Percentiles rank a stretch among this genome's conserved stretches.
Evolutionary conservation across 2,888 invertebrate species (phyloP).

Genomic region (Ferrisia virgata): DNA sequence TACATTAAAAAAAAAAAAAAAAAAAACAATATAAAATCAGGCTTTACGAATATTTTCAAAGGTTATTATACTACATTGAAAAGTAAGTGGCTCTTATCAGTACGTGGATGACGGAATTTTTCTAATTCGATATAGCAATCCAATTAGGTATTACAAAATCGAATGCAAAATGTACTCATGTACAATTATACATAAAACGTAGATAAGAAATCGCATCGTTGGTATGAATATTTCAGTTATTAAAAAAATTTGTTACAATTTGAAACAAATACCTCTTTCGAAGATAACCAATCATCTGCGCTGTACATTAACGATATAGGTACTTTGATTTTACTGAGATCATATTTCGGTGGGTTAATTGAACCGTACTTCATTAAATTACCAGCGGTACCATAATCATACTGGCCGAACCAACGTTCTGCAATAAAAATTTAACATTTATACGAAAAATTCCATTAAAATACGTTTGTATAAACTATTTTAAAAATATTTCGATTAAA

Average conservation of each 20-base stretch:
- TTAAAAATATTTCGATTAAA: background rate
- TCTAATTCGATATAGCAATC: no score
- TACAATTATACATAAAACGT: no score
- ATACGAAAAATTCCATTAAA: background rate
- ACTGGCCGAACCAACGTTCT: conserved; percentile 60
- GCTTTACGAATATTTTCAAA: no score
- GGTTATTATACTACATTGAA: no score
- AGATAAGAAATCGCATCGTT: background rate
- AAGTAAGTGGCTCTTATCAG: no score
- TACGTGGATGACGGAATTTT: no score
- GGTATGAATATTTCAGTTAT: background rate
- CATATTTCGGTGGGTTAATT: conserved; percentile 62
- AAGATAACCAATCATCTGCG: conserved; percentile 71
- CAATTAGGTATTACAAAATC: no score
- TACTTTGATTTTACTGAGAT: conserved; percentile 60
- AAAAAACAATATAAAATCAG: no score
- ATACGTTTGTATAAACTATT: background rate
- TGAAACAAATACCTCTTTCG: conserved; percentile 55
- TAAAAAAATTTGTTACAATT: background rate
- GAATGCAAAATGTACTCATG: no score
- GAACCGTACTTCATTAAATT: conserved; percentile 59
- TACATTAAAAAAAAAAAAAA: no score
- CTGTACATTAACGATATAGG: conserved; percentile 66
- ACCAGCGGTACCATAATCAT: conserved; percentile 64
- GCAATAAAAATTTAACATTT: background rate